A percentile compares a stretch with the other conserved stretches of the same genome.
Conservation (phyloP, 2,888 invertebrate genomes). For the Osedax frankpressi region DNA sequence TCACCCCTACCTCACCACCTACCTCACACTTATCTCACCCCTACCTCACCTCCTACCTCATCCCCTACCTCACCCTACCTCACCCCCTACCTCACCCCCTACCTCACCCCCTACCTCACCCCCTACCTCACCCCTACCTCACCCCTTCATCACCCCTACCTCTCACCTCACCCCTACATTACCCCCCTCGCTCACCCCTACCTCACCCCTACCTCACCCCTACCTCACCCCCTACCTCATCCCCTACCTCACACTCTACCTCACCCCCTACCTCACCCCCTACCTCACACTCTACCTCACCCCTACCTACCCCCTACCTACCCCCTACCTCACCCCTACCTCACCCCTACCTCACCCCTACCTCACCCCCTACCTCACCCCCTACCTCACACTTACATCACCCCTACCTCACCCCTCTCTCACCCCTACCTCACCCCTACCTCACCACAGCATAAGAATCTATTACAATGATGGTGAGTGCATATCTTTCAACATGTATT, state of each 20-base stretch:
- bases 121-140: neutral
- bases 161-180: neutral
- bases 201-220: neutral
- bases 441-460: slow-evolving; percentile 52
- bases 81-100: neutral
- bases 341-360: neutral
- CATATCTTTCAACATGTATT: slow-evolving; percentile 50
- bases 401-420: neutral
- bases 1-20: neutral
- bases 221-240: neutral
- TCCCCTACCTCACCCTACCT: neutral
- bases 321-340: neutral
- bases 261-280: neutral
- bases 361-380: neutral
- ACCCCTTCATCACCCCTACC: neutral
- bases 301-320: neutral
- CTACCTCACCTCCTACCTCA: neutral
- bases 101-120: neutral
- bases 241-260: neutral
- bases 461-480: slow-evolving; percentile 91
- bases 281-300: neutral
- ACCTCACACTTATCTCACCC: neutral
- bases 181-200: neutral
- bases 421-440: neutral
- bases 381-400: neutral